A percentile compares a stretch with the other conserved stretches of the same genome.
phyloP scores from a whole-genome alignment of 2,888 invertebrate species.

The Rotaria magnacalcarata region DNA sequence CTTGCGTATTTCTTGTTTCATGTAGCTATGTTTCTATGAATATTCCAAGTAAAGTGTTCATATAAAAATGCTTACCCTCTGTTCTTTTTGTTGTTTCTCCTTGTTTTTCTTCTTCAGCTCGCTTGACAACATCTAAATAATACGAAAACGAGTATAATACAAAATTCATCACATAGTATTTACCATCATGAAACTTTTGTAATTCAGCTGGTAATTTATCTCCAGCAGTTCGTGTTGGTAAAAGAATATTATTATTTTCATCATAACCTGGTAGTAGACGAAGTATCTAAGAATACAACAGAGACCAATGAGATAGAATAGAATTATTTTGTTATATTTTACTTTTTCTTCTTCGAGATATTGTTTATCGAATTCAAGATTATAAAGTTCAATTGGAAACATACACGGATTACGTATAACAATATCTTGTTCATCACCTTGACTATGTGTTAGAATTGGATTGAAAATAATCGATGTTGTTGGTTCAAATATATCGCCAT shows the following conservation, averaged over 20 bases:
- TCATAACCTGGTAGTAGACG: slow-evolving; percentile 59
- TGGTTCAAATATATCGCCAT: neutral
- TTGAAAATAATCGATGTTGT: slow-evolving; percentile 63
- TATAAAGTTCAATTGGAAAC: slow-evolving; percentile 69
- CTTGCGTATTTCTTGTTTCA: no score
- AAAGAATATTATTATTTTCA: slow-evolving; percentile 57
- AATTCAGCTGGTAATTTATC: slow-evolving; percentile 59
- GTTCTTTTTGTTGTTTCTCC: slow-evolving; percentile 8
- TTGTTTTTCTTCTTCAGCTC: slow-evolving; percentile 54
- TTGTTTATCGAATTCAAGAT: slow-evolving; percentile 66
- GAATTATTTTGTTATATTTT: neutral
- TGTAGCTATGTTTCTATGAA: no score
- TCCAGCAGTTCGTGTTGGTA: slow-evolving; percentile 56
- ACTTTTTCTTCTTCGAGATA: slow-evolving; percentile 59
- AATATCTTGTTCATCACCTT: slow-evolving; percentile 64
- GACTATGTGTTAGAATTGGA: slow-evolving; percentile 67
- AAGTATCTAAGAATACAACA: slow-evolving; percentile 50
- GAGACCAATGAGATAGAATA: no score
- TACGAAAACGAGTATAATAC: neutral
- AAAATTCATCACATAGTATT: neutral
- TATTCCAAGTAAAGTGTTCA: no score
- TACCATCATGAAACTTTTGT: slow-evolving; percentile 57
- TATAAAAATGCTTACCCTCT: neutral
- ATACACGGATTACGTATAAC: slow-evolving; percentile 66
- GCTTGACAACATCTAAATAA: slow-evolving; percentile 49